phyloP scores from a whole-genome alignment of 2,113 vertebrate species.

The Chroicocephalus ridibundus region DNA sequence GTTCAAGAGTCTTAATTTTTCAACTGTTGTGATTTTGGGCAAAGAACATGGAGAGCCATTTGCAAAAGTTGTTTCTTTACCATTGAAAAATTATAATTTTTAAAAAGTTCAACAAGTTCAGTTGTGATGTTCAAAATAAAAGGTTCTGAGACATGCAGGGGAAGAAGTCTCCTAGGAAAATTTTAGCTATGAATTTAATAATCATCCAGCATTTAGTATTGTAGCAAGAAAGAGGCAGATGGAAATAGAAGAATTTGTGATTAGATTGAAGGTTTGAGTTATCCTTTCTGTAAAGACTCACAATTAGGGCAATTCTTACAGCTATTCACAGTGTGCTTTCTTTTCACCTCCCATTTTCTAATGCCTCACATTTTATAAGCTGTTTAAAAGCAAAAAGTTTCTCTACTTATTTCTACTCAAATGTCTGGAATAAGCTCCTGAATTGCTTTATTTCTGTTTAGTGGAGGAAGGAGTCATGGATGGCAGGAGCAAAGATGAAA shows the following conservation, averaged over 20 bases:
- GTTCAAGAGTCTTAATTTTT: neutral
- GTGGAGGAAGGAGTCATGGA: neutral
- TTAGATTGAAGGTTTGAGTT: neutral
- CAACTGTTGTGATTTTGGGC: neutral
- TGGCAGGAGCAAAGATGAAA: neutral
- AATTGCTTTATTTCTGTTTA: neutral
- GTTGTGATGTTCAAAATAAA: neutral
- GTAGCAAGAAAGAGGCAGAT: neutral
- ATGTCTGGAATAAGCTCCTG: neutral
- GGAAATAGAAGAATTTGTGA: neutral
- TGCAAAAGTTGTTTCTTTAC: neutral
- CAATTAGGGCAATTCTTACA: neutral
- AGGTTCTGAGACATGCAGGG: neutral
- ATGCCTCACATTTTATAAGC: neutral
- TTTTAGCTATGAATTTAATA: neutral
- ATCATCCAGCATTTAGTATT: neutral
- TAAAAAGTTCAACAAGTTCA: neutral
- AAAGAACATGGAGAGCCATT: neutral
- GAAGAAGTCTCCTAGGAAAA: neutral
- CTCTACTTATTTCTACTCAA: neutral
- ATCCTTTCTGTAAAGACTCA: neutral
- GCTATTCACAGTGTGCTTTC: neutral
- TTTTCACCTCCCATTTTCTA: neutral
- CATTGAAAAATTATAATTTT: neutral
- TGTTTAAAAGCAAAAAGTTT: neutral